A percentile compares a stretch with the other conserved stretches of the same genome.
Conservation (phyloP, 2,888 invertebrate species). For the Campoletis raptor region DNA sequence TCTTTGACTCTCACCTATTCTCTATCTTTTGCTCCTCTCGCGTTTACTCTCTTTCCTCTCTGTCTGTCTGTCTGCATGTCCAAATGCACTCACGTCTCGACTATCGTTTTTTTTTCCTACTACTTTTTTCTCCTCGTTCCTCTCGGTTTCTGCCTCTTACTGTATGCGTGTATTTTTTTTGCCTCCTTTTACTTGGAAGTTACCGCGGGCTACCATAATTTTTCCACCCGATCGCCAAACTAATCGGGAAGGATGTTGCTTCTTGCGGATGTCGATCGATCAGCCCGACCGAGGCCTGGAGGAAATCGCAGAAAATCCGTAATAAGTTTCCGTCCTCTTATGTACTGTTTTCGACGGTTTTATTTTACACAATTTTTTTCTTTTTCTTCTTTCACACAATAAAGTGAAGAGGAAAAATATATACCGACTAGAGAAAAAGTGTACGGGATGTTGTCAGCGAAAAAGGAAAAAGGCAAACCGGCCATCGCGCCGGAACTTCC, state of each 20-base stretch:
- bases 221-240: slow-evolving; percentile 64
- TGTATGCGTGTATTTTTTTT: background rate
- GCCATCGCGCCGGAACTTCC: slow-evolving; percentile 48
- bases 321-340: slow-evolving; percentile 60
- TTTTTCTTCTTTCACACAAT: background rate
- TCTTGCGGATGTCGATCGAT: slow-evolving; percentile 61
- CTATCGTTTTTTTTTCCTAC: slow-evolving; percentile 23
- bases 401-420: background rate
- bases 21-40: background rate
- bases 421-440: background rate
- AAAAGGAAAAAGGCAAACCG: slow-evolving; percentile 20
- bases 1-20: background rate
- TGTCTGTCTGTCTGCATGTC: background rate
- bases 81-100: slow-evolving; percentile 25
- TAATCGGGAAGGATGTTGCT: slow-evolving; percentile 65
- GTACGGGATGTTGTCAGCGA: slow-evolving; percentile 38
- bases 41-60: background rate
- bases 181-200: slow-evolving; percentile 7
- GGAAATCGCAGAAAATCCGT: slow-evolving; percentile 55
- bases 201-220: slow-evolving; percentile 57
- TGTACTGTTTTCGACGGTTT: background rate
- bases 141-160: background rate
- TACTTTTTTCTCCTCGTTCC: slow-evolving; percentile 22
- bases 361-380: slow-evolving; percentile 22
- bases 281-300: slow-evolving; percentile 12